Conservation (phyloP, 2,888 invertebrate genomes). For the Leucophora obtusa region DNA sequence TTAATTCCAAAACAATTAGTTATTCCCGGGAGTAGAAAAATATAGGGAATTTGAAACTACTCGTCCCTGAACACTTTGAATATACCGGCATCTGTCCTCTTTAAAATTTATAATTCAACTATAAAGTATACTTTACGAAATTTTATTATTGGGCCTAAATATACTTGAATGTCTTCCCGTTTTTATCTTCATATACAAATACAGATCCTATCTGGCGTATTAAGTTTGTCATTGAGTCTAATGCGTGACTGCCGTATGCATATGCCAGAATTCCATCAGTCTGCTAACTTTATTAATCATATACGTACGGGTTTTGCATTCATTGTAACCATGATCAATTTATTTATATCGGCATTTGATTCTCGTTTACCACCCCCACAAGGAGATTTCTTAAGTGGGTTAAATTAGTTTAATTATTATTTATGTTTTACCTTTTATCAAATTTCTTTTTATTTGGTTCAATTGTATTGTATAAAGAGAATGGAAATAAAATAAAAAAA, state of each 20-base stretch:
- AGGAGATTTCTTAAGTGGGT: slow-evolving; percentile 68
- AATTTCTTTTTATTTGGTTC: background rate
- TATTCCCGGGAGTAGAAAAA: too few relatives aligned
- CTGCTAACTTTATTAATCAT: slow-evolving; percentile 86
- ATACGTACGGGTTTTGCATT: slow-evolving; percentile 85
- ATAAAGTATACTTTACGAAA: background rate
- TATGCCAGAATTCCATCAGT: slow-evolving; percentile 83
- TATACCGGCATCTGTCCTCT: too few relatives aligned
- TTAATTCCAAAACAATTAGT: too few relatives aligned
- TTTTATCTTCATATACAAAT: slow-evolving; percentile 39
- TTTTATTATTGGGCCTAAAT: slow-evolving; percentile 17
- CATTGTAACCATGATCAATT: slow-evolving; percentile 86
- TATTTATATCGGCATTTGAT: slow-evolving; percentile 88
- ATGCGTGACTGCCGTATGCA: slow-evolving; percentile 88
- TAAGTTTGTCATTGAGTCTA: slow-evolving; percentile 86
- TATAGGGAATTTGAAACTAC: too few relatives aligned
- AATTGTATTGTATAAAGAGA: background rate
- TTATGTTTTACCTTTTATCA: too few relatives aligned
- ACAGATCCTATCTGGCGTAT: slow-evolving; percentile 86
- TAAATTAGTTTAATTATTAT: slow-evolving; percentile 36
- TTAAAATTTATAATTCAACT: too few relatives aligned
- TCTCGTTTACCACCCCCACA: slow-evolving; percentile 79
- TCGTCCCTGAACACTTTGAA: too few relatives aligned
- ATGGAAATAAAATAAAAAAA: background rate
- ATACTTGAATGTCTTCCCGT: slow-evolving; percentile 50